A percentile compares a stretch with the other conserved stretches of the same genome.
Conservation (phyloP, 2,888 invertebrate species). For the Heliconius ismenius region DNA sequence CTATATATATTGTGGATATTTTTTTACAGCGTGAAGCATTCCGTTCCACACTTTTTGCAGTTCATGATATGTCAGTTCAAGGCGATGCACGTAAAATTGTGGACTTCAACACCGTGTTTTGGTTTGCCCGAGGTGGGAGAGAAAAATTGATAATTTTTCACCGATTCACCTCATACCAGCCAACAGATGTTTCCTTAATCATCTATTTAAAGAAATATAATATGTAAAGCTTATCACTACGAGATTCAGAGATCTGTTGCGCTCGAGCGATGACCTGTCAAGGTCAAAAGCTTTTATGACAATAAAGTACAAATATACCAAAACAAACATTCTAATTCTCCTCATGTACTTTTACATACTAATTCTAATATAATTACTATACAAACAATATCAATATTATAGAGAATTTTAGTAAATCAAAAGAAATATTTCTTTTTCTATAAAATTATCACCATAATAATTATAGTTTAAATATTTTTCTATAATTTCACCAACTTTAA, state of each 20-base stretch:
- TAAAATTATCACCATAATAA: neutral
- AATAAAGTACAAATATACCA: neutral
- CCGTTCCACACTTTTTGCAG: neutral
- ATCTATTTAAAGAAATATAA: too few species aligned
- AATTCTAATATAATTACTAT: neutral
- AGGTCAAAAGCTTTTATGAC: conserved; percentile 11
- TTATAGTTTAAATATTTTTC: too few species aligned
- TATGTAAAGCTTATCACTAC: neutral
- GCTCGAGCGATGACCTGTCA: conserved; percentile 2
- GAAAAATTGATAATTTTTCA: too few species aligned
- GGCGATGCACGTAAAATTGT: too few species aligned
- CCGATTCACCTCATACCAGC: too few species aligned
- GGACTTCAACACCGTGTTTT: too few species aligned
- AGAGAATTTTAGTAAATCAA: neutral
- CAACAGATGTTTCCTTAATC: too few species aligned
- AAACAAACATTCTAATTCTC: neutral
- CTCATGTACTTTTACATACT: neutral
- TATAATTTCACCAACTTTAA: too few species aligned
- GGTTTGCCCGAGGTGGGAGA: too few species aligned
- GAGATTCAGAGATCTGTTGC: neutral
- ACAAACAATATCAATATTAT: neutral
- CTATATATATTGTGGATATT: too few species aligned
- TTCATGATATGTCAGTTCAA: too few species aligned
- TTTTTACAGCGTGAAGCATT: neutral
- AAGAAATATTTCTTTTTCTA: neutral